Conservation (phyloP, 2,888 invertebrate species). For the Lamellibrachia satsuma region DNA sequence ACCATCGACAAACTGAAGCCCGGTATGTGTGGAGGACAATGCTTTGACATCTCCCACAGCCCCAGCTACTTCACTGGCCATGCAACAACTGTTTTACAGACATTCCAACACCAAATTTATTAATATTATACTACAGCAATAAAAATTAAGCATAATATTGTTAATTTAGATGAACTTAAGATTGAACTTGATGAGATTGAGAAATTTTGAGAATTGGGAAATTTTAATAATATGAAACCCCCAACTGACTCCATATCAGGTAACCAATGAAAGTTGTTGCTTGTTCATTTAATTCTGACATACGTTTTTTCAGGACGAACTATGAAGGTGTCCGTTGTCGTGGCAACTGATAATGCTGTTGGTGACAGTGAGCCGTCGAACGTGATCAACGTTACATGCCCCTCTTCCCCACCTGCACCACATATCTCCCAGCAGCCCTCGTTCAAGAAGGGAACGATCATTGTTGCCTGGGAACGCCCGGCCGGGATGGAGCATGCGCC, state of each 20-base stretch:
- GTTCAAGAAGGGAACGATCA: constrained; percentile 59
- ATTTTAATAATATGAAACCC: too few relatives aligned
- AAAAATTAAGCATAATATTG: too few relatives aligned
- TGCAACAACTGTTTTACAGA: too few relatives aligned
- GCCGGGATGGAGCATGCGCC: constrained; percentile 45
- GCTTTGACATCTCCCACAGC: neutral
- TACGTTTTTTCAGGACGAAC: constrained; percentile 38
- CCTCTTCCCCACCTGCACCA: constrained; percentile 55
- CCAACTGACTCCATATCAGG: too few relatives aligned
- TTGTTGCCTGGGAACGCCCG: constrained; percentile 63
- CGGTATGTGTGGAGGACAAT: constrained; percentile 43
- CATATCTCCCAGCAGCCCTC: constrained; percentile 60
- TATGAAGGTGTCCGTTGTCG: constrained; percentile 55
- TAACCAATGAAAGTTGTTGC: neutral
- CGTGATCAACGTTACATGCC: constrained; percentile 49
- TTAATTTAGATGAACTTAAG: too few relatives aligned
- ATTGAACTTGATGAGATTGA: too few relatives aligned
- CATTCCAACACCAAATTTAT: too few relatives aligned
- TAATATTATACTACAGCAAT: too few relatives aligned
- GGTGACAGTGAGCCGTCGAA: constrained; percentile 46
- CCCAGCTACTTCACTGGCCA: too few relatives aligned
- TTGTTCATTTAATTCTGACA: neutral
- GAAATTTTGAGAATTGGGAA: too few relatives aligned
- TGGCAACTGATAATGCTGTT: constrained; percentile 54
- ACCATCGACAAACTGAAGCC: constrained; percentile 62